phyloP scores from a whole-genome alignment of 2,113 vertebrate species.

The Oenanthe oenanthe region DNA sequence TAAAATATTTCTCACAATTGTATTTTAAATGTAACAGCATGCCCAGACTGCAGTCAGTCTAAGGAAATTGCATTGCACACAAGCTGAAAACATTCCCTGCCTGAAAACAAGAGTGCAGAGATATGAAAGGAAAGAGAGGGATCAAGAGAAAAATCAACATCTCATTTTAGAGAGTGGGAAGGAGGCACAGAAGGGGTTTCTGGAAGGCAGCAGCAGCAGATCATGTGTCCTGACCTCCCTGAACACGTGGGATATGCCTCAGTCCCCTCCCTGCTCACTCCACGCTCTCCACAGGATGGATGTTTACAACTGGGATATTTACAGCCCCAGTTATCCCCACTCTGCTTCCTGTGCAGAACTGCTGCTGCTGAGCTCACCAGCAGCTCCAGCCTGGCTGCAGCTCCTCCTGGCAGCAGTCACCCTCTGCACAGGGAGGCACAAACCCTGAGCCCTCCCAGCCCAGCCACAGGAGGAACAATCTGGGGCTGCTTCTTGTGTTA shows the following conservation, averaged over 20 bases:
- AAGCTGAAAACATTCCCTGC: background rate
- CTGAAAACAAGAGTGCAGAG: background rate
- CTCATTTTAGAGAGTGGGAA: background rate
- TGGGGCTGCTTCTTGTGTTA: background rate
- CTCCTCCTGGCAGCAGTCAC: background rate
- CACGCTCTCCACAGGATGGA: background rate
- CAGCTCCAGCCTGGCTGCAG: background rate
- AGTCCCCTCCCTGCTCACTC: background rate
- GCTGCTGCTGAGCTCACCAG: constrained; percentile 21
- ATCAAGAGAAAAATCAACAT: background rate
- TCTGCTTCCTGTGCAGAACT: background rate
- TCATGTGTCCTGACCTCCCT: background rate
- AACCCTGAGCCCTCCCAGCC: background rate
- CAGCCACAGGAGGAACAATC: background rate
- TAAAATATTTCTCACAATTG: background rate
- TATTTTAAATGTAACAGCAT: background rate
- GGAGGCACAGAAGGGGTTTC: constrained; percentile 17
- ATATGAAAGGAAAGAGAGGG: background rate
- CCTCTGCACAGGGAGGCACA: background rate
- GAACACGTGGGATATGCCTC: background rate
- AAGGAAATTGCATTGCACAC: background rate
- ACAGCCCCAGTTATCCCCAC: background rate
- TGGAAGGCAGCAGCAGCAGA: background rate
- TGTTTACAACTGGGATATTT: background rate
- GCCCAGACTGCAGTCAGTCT: background rate